A percentile compares a stretch with the other conserved stretches of the same genome.
These are phyloP conservation scores for Drosophila leontia DNA, from an alignment of 1,140 invertebrate species.

Conservation along the genomic window DNA sequence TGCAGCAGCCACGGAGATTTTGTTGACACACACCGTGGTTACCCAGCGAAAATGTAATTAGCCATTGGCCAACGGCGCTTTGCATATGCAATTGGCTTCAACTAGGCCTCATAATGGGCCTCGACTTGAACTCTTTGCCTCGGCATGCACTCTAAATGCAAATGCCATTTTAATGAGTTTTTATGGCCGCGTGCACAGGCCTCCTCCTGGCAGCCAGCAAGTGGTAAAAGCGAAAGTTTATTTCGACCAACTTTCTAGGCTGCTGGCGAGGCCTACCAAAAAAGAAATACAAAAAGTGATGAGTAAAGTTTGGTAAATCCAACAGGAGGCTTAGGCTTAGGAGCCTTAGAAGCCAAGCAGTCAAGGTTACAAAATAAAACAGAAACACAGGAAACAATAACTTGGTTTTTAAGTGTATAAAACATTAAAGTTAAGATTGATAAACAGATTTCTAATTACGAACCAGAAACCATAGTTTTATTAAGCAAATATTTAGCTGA, in stretches of 20 bases:
- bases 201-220: not conserved
- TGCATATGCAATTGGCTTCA: conserved; percentile 71
- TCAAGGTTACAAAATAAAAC: conserved; percentile 10
- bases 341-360: conserved; percentile 27
- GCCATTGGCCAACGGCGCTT: conserved; percentile 60
- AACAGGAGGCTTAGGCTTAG: conserved; percentile 23
- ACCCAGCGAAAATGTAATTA: conserved; percentile 72
- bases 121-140: conserved; percentile 42
- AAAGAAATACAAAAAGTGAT: conserved; percentile 39
- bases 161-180: conserved; percentile 82
- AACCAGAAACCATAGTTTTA: not conserved
- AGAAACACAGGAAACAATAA: not conserved
- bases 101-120: conserved; percentile 17
- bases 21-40: conserved; percentile 58
- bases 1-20: conserved; percentile 29
- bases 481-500: not conserved
- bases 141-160: conserved; percentile 78
- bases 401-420: too few species aligned
- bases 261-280: conserved; percentile 47
- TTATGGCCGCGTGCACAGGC: conserved; percentile 46
- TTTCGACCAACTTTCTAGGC: conserved; percentile 48
- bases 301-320: conserved; percentile 54
- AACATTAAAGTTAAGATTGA: not conserved
- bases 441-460: not conserved
- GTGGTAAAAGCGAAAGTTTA: conserved; percentile 63